Conservation (phyloP, 1,140 invertebrate species). For the Arctopsyche grandis region DNA sequence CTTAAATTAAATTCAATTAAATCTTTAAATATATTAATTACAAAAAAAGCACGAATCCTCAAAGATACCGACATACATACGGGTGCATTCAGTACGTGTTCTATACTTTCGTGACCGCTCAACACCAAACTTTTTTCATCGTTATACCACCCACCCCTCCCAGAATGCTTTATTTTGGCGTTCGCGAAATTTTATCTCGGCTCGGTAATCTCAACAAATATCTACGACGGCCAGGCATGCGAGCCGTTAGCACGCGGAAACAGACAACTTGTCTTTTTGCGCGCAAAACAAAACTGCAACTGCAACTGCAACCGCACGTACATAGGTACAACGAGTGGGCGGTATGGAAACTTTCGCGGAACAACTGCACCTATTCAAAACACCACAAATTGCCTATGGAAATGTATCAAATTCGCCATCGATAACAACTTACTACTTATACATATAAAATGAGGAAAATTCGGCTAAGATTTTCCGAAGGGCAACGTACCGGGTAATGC, state of each 20-base stretch:
- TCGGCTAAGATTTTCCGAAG: neutral
- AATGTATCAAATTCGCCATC: neutral
- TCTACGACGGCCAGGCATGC: slow-evolving; percentile 51
- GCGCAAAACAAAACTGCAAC: slow-evolving; percentile 24
- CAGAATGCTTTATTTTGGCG: slow-evolving; percentile 27
- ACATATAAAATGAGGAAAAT: neutral
- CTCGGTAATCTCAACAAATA: slow-evolving; percentile 43
- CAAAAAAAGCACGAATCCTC: too few species aligned
- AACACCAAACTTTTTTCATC: slow-evolving; percentile 40
- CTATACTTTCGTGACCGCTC: slow-evolving; percentile 46
- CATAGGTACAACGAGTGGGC: neutral
- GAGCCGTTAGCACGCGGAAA: slow-evolving; percentile 38
- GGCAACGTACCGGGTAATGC: neutral
- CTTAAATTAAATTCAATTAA: too few species aligned
- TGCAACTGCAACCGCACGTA: neutral
- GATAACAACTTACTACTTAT: neutral
- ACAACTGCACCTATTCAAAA: neutral
- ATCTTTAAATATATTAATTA: too few species aligned
- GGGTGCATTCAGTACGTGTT: too few species aligned
- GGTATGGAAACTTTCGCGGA: neutral
- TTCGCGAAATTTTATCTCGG: slow-evolving; percentile 48
- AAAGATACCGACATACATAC: too few species aligned
- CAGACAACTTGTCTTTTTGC: slow-evolving; percentile 46
- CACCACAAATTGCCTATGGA: neutral
- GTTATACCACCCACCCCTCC: neutral